phyloP scores from a whole-genome alignment of 2,888 invertebrate species.

The Trichopria drosophilae region DNA sequence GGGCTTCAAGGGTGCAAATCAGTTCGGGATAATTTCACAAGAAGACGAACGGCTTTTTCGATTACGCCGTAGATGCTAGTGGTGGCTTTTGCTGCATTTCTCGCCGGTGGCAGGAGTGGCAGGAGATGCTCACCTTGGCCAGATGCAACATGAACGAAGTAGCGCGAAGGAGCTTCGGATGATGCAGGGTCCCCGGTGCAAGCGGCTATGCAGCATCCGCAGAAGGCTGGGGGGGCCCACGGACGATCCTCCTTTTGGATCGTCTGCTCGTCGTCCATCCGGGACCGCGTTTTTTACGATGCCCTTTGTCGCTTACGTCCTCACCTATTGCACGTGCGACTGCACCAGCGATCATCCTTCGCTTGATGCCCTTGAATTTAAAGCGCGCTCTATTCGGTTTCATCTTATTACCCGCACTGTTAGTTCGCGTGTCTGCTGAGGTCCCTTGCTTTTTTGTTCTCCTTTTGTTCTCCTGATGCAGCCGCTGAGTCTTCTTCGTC shows the following conservation, averaged over 20 bases:
- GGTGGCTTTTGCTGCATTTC: no score
- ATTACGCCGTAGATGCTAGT: no score
- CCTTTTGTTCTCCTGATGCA: neutral
- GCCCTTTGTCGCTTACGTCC: slow-evolving; percentile 36
- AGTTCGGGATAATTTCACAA: no score
- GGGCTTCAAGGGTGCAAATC: no score
- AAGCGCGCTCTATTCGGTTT: slow-evolving; percentile 40
- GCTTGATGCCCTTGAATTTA: slow-evolving; percentile 48
- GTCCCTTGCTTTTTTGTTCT: neutral
- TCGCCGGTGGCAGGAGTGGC: no score
- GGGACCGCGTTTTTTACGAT: slow-evolving; percentile 34
- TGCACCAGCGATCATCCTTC: slow-evolving; percentile 38
- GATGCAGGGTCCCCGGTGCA: no score
- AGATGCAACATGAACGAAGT: no score
- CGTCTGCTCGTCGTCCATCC: slow-evolving; percentile 30
- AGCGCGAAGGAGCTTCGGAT: no score
- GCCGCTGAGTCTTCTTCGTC: slow-evolving; percentile 7
- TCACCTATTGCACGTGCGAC: slow-evolving; percentile 29
- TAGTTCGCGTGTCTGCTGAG: slow-evolving; percentile 33
- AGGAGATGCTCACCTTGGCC: no score
- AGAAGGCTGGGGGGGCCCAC: no score
- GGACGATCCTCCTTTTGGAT: slow-evolving; percentile 39
- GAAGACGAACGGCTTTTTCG: no score
- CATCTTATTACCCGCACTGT: slow-evolving; percentile 38
- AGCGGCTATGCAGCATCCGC: no score